Percentiles rank a stretch among this genome's conserved stretches.
These are phyloP conservation scores for Hemichromis elongatus DNA, from an alignment of 2,113 vertebrate genomes.

Conservation along the genomic window DNA sequence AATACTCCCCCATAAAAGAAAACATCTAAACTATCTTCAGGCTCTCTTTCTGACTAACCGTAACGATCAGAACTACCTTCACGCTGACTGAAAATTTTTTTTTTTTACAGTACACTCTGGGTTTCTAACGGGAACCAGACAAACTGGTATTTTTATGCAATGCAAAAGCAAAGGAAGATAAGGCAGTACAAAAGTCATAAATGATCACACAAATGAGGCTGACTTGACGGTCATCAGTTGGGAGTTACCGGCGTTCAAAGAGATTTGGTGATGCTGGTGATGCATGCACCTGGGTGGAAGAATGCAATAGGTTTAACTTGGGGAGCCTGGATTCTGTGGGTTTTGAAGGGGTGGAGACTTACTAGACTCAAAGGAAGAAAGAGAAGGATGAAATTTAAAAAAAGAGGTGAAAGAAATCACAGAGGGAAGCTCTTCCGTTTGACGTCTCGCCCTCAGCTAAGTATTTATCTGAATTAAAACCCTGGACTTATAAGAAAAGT, in stretches of 20 bases:
- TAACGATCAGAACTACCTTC: not conserved
- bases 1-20: not conserved
- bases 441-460: not conserved
- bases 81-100: not conserved
- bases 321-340: not conserved
- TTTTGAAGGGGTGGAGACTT: slow-evolving; percentile 20
- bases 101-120: not conserved
- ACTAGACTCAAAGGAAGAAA: not conserved
- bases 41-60: not conserved
- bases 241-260: slow-evolving; percentile 28
- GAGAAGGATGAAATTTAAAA: not conserved
- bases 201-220: not conserved
- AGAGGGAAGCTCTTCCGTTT: not conserved
- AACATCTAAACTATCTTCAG: not conserved
- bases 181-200: not conserved
- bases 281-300: not conserved
- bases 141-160: not conserved
- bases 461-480: slow-evolving; percentile 4
- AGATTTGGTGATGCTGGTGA: not conserved
- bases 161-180: not conserved
- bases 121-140: not conserved
- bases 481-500: not conserved
- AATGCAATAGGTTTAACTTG: not conserved
- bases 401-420: not conserved
- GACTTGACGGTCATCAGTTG: not conserved